Evolutionary conservation across 1,140 invertebrate genomes (phyloP).

Genomic region (Drosophila insularis): DNA sequence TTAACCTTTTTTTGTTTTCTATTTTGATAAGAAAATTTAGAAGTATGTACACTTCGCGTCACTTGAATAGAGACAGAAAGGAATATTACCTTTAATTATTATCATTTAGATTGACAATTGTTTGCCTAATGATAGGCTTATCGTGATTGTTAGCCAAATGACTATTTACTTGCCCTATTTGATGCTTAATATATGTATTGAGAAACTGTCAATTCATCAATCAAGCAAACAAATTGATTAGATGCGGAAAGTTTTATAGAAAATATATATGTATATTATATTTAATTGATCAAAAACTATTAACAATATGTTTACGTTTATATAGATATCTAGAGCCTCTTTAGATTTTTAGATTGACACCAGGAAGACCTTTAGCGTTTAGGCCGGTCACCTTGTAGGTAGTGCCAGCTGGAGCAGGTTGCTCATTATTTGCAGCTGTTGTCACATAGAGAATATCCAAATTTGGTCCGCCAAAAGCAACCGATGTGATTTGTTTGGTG

Average conservation of each 20-base stretch:
- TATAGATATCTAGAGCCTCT: too few species aligned
- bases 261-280: neutral
- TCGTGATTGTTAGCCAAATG: neutral
- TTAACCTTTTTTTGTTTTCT: slow-evolving; percentile 2
- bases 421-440: slow-evolving; percentile 85
- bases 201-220: neutral
- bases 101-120: neutral
- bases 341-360: slow-evolving; percentile 59
- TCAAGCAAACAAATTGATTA: neutral
- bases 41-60: neutral
- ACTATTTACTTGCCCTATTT: neutral
- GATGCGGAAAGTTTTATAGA: neutral
- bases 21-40: neutral
- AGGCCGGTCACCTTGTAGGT: slow-evolving; percentile 88
- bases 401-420: slow-evolving; percentile 86
- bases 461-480: slow-evolving; percentile 90
- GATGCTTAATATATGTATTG: neutral
- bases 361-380: slow-evolving; percentile 84
- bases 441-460: slow-evolving; percentile 91
- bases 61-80: neutral
- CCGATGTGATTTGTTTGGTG: slow-evolving; percentile 89
- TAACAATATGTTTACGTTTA: too few species aligned
- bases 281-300: neutral
- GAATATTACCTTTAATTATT: neutral
- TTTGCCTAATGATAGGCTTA: neutral